Conservation (phyloP, 2,797 vertebrate genomes). For the Ficedula albicollis region DNA sequence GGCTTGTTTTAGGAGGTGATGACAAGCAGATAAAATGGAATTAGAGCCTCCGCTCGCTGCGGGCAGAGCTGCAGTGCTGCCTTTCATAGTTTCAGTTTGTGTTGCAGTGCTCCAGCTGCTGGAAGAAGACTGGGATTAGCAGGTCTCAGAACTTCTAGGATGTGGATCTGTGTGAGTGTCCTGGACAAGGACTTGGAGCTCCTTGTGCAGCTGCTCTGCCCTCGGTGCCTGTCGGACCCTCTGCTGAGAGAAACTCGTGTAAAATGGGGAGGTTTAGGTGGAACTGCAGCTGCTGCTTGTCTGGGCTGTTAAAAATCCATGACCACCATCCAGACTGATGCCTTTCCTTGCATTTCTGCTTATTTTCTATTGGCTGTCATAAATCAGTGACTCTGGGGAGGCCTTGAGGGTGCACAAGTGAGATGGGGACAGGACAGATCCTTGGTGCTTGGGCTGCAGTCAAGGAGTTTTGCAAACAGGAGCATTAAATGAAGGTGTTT, state of each 20-base stretch:
- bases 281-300: not conserved
- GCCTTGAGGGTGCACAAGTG: not conserved
- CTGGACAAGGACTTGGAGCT: not conserved
- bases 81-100: not conserved
- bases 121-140: not conserved
- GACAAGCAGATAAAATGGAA: slow-evolving; percentile 53
- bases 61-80: not conserved
- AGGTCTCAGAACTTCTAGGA: rapidly evolving
- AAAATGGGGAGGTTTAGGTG: not conserved
- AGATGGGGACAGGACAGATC: rapidly evolving
- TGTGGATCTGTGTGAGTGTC: not conserved
- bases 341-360: not conserved
- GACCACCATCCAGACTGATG: not conserved
- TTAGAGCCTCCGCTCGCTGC: not conserved
- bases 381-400: rapidly evolving
- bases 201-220: not conserved
- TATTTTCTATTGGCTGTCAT: rapidly evolving
- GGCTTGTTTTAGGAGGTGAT: slow-evolving; percentile 49
- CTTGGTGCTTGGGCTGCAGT: not conserved
- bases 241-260: rapidly evolving
- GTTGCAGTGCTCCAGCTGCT: not conserved
- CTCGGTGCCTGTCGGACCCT: rapidly evolving
- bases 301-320: not conserved
- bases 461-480: not conserved
- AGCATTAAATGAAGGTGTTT: not conserved